phyloP scores from a whole-genome alignment of 2,113 vertebrate genomes.

The Poecilia latipinna region DNA sequence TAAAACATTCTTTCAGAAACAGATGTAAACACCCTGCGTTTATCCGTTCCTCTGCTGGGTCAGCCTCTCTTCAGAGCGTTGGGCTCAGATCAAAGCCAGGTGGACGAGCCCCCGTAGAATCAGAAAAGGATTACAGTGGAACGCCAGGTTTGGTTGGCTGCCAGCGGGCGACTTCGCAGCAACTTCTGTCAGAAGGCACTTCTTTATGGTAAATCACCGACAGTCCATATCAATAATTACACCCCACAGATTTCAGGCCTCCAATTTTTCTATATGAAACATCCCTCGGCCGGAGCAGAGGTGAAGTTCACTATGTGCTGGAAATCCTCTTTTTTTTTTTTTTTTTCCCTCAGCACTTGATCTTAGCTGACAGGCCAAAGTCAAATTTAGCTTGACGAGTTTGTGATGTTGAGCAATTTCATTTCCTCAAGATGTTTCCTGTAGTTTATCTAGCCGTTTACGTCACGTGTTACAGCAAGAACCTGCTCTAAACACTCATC shows the following conservation, averaged over 20 bases:
- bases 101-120: conserved; percentile 31
- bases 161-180: conserved; percentile 47
- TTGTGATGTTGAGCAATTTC: background rate
- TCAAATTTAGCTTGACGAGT: background rate
- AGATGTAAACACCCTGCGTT: conserved; percentile 5
- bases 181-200: conserved; percentile 19
- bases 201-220: conserved; percentile 41
- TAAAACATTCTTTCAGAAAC: background rate
- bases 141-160: conserved; percentile 23
- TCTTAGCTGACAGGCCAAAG: background rate
- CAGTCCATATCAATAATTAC: conserved; percentile 25
- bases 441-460: no score
- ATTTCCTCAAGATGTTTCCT: background rate
- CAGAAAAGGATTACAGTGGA: conserved; percentile 36
- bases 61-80: conserved; percentile 19
- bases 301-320: background rate
- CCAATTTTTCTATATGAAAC: conserved; percentile 6
- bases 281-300: background rate
- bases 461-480: no score
- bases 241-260: conserved; percentile 24
- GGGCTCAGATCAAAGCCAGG: conserved; percentile 44
- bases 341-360: background rate
- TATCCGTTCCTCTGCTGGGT: conserved; percentile 10
- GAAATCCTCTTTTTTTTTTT: background rate
- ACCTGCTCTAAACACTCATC: no score